These are phyloP conservation scores for Anhinga rufa DNA, from an alignment of 2,113 vertebrate genomes.

Conservation along the genomic window DNA sequence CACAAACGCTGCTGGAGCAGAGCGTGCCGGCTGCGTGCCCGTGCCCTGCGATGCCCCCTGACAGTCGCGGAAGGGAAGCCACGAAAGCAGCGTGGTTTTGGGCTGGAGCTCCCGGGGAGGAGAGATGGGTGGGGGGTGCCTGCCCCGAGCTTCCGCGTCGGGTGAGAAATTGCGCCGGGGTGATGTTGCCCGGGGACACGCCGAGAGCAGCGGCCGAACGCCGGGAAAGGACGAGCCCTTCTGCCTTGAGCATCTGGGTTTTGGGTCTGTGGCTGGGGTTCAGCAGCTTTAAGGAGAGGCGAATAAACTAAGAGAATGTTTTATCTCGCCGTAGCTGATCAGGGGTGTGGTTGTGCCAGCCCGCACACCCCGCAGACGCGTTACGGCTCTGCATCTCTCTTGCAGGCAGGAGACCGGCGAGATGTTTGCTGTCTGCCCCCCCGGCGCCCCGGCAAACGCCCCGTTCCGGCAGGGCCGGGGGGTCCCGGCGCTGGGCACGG, in stretches of 20 bases:
- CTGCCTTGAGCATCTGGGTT: neutral
- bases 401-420: neutral
- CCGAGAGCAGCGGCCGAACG: neutral
- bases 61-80: neutral
- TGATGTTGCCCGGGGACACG: neutral
- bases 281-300: neutral
- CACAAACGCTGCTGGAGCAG: neutral
- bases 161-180: neutral
- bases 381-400: neutral
- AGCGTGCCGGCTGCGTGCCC: neutral
- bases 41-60: rapidly evolving
- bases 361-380: rapidly evolving
- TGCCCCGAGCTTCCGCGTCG: neutral
- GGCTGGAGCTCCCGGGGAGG: neutral
- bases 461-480: constrained; percentile 17
- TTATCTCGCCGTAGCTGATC: rapidly evolving
- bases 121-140: neutral
- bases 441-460: neutral
- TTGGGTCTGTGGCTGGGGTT: neutral
- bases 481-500: neutral
- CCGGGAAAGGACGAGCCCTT: neutral
- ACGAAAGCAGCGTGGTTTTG: rapidly evolving
- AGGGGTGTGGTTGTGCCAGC: neutral
- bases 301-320: rapidly evolving
- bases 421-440: constrained; percentile 70